Evolutionary conservation across 2,113 vertebrate genomes (phyloP).

Genomic region (Mus pahari): DNA sequence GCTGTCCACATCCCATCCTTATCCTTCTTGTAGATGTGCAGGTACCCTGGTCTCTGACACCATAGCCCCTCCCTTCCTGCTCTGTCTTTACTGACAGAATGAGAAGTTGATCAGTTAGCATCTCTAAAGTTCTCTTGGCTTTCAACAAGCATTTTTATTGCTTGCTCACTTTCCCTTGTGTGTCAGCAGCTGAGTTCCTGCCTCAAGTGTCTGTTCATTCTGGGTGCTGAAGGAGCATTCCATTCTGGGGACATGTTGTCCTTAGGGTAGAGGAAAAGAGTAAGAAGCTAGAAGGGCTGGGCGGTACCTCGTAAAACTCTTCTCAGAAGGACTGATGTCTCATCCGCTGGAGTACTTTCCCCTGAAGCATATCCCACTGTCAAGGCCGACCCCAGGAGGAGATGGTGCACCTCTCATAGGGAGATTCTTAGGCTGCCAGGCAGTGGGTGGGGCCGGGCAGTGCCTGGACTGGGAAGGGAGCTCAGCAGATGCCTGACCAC

Average conservation of each 20-base stretch:
- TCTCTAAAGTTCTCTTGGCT: neutral
- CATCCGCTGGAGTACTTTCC: neutral
- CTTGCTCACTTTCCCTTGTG: neutral
- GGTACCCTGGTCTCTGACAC: neutral
- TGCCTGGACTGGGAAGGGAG: neutral
- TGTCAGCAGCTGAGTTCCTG: slow-evolving; percentile 15
- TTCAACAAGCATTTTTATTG: neutral
- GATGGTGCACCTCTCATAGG: neutral
- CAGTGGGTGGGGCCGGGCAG: neutral
- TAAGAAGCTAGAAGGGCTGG: neutral
- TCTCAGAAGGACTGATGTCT: neutral
- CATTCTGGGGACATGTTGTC: neutral
- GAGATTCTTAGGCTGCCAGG: neutral
- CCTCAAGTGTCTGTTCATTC: slow-evolving; percentile 24
- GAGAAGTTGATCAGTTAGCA: neutral
- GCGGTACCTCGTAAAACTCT: neutral
- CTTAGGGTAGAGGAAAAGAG: neutral
- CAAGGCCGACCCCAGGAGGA: neutral
- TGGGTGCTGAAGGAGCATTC: neutral
- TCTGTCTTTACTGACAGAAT: neutral
- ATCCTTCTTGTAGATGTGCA: neutral
- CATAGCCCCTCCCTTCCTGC: neutral
- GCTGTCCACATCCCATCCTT: neutral
- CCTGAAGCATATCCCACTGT: neutral
- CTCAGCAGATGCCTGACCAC: neutral